Conservation (phyloP, 2,888 invertebrate genomes). For the Hylaea fasciaria region DNA sequence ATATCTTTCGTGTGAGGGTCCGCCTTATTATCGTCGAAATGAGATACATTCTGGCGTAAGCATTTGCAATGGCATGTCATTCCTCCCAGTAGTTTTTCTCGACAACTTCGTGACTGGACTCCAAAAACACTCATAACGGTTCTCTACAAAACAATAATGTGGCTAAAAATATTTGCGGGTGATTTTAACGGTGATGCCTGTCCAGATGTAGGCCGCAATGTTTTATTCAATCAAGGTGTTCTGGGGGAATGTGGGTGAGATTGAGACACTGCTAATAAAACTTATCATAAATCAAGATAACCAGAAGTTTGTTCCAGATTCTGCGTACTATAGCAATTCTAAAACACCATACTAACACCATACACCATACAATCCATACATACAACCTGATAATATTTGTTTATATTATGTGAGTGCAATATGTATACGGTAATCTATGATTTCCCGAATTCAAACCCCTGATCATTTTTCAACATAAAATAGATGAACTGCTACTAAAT, state of each 20-base stretch:
- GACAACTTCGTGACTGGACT: constrained; percentile 25
- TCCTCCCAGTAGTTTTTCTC: constrained; percentile 16
- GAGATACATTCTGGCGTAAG: constrained; percentile 12
- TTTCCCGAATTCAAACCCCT: too few species aligned
- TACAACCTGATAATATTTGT: too few species aligned
- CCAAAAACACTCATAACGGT: constrained; percentile 40
- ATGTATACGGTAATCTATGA: too few species aligned
- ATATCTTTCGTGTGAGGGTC: too few species aligned
- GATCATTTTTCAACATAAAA: too few species aligned
- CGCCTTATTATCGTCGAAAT: too few species aligned
- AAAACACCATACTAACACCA: too few species aligned
- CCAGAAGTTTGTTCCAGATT: not conserved
- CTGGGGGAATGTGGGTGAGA: constrained; percentile 18
- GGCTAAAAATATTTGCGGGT: constrained; percentile 34
- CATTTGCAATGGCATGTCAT: constrained; percentile 10
- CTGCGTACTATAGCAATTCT: not conserved
- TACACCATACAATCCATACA: too few species aligned
- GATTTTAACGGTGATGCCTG: constrained; percentile 25
- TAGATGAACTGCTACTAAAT: too few species aligned
- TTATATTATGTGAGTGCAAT: too few species aligned
- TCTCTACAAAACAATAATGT: constrained; percentile 32
- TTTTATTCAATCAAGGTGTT: constrained; percentile 49
- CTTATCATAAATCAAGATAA: not conserved
- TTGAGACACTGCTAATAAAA: constrained; percentile 9
- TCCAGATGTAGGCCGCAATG: constrained; percentile 44